phyloP scores from a whole-genome alignment of 2,113 vertebrate species.

The Hemiprocne comata region DNA sequence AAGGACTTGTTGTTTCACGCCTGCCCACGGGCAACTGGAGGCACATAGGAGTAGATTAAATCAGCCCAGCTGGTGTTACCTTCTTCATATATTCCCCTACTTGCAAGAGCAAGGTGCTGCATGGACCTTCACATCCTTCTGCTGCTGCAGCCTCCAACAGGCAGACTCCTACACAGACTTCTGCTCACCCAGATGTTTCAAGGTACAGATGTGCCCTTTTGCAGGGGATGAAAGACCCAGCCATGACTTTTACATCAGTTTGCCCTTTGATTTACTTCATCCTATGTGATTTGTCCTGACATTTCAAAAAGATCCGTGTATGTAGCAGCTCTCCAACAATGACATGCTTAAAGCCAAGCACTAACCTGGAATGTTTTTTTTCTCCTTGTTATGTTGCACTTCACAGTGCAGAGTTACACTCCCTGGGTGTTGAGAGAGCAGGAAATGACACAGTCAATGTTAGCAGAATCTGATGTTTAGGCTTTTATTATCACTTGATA shows the following conservation, averaged over 20 bases:
- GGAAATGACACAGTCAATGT: constrained; percentile 10
- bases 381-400: neutral
- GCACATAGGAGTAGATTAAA: neutral
- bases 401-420: neutral
- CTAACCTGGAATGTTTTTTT: neutral
- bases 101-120: neutral
- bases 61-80: constrained; percentile 4
- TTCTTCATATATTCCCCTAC: neutral
- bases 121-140: fast-evolving
- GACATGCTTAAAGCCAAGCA: neutral
- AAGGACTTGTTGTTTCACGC: constrained; percentile 16
- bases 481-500: constrained; percentile 53
- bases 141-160: neutral
- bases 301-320: fast-evolving
- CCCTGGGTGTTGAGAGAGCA: neutral
- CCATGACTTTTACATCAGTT: neutral
- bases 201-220: neutral
- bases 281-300: neutral
- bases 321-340: neutral
- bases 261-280: neutral
- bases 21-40: neutral
- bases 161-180: neutral
- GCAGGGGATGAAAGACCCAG: neutral
- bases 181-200: neutral
- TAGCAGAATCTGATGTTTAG: constrained; percentile 5